Conservation (phyloP, 2,888 invertebrate species). For the Acronicta leporina region DNA sequence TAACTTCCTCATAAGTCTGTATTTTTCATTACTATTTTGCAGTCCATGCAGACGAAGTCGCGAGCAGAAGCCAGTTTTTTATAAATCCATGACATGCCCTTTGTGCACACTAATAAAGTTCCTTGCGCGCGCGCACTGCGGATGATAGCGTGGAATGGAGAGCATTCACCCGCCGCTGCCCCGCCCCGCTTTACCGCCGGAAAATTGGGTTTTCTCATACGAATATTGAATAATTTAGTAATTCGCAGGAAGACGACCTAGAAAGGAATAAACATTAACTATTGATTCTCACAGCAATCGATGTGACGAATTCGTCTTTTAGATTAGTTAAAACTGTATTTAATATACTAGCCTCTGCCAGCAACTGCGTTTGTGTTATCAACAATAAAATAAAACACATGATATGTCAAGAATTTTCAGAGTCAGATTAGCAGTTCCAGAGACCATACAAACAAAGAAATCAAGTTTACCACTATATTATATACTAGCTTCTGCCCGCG, state of each 20-base stretch:
- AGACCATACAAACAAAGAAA: too few relatives aligned
- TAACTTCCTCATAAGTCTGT: background rate
- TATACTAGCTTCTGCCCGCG: too few relatives aligned
- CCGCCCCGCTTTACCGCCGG: slow-evolving; percentile 40
- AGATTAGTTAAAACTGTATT: too few relatives aligned
- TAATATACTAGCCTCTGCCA: too few relatives aligned
- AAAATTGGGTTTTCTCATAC: slow-evolving; percentile 56
- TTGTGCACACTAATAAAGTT: slow-evolving; percentile 73
- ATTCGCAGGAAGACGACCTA: background rate
- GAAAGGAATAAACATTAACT: background rate
- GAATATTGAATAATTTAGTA: slow-evolving; percentile 25
- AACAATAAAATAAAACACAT: too few relatives aligned
- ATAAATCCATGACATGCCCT: slow-evolving; percentile 63
- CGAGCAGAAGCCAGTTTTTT: too few relatives aligned
- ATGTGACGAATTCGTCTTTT: too few relatives aligned
- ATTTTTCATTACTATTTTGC: background rate
- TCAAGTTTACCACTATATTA: too few relatives aligned
- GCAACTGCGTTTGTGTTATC: too few relatives aligned
- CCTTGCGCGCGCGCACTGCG: slow-evolving; percentile 75
- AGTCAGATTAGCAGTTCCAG: too few relatives aligned
- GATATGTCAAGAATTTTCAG: too few relatives aligned
- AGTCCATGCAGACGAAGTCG: background rate
- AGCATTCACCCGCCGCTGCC: slow-evolving; percentile 77
- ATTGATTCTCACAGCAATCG: too few relatives aligned
- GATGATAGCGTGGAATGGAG: slow-evolving; percentile 75